These are phyloP conservation scores for Puma concolor DNA, from an alignment of 2,113 vertebrate species.

Conservation along the genomic window DNA sequence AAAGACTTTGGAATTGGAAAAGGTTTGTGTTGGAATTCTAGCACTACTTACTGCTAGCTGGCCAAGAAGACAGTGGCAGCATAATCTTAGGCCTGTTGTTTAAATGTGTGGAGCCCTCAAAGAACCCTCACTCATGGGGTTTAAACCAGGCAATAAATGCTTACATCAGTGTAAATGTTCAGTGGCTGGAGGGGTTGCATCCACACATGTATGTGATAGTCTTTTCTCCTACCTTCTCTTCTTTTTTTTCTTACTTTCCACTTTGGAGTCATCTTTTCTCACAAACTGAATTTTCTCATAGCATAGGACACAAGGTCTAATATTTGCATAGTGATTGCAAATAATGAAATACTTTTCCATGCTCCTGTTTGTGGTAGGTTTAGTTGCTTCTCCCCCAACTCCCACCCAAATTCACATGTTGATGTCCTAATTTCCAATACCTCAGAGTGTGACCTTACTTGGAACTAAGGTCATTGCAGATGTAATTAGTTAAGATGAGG, in stretches of 20 bases:
- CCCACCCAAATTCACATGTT: neutral
- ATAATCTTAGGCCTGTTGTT: neutral
- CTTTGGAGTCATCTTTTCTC: neutral
- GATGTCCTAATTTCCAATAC: neutral
- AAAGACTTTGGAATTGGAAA: neutral
- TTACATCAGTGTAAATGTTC: neutral
- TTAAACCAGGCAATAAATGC: neutral
- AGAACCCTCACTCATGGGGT: neutral
- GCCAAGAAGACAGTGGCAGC: neutral
- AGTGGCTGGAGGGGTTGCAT: neutral
- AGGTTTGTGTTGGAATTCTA: neutral
- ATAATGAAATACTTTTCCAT: constrained; percentile 31
- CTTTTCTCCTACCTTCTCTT: neutral
- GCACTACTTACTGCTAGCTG: neutral
- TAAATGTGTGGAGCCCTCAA: neutral
- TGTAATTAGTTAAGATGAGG: neutral
- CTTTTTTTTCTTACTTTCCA: neutral
- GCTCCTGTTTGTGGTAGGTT: neutral
- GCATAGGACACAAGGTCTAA: neutral
- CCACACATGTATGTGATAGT: neutral
- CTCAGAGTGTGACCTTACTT: neutral
- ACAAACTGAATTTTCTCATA: neutral
- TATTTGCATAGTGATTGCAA: neutral
- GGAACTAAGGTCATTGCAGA: neutral
- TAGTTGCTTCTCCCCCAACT: neutral